Percentiles rank a stretch among this genome's conserved stretches.
Evolutionary conservation across 2,888 invertebrate species (phyloP).

Genomic region (Laspeyria flexula): DNA sequence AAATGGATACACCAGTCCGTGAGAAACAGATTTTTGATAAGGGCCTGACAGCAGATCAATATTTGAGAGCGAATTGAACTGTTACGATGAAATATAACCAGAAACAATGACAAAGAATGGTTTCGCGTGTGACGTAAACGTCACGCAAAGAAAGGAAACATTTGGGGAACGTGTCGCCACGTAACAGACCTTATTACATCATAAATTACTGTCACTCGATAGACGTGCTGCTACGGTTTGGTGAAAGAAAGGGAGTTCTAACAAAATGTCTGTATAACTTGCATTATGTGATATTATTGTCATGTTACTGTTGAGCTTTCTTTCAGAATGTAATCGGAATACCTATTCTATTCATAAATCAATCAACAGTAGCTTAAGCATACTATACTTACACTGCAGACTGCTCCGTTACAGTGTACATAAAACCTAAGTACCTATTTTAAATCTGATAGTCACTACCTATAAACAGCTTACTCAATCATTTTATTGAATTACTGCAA

Average conservation of each 20-base stretch:
- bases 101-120: slow-evolving; percentile 41
- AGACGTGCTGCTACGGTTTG: slow-evolving; percentile 22
- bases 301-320: too few species aligned
- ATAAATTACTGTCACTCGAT: slow-evolving; percentile 45
- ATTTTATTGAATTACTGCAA: too few species aligned
- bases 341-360: too few species aligned
- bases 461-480: too few species aligned
- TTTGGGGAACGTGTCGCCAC: slow-evolving; percentile 32
- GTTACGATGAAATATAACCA: slow-evolving; percentile 40
- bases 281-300: too few species aligned
- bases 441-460: too few species aligned
- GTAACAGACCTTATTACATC: slow-evolving; percentile 23
- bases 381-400: too few species aligned
- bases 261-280: neutral
- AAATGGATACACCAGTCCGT: slow-evolving; percentile 1
- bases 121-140: slow-evolving; percentile 33
- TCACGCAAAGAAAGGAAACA: slow-evolving; percentile 28
- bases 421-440: too few species aligned
- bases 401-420: too few species aligned
- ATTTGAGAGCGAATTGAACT: slow-evolving; percentile 39
- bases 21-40: slow-evolving; percentile 43
- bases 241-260: neutral
- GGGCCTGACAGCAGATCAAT: slow-evolving; percentile 34
- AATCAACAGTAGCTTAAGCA: too few species aligned
- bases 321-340: too few species aligned